phyloP scores from a whole-genome alignment of 1,140 invertebrate genomes.

The Batillaria attramentaria region DNA sequence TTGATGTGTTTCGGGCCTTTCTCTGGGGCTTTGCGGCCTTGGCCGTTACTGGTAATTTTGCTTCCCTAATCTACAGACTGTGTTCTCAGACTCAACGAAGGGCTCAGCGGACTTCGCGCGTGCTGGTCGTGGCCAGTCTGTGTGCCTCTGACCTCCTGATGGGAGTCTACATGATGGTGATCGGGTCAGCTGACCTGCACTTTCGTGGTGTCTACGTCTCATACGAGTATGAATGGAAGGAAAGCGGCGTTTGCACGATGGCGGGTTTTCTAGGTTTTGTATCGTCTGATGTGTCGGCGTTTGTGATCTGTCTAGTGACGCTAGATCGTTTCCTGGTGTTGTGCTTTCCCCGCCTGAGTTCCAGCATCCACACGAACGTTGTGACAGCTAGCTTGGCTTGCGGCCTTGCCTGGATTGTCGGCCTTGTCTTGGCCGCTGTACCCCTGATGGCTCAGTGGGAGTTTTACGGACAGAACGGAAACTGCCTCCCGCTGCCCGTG shows the following conservation, averaged over 20 bases:
- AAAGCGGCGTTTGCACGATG: constrained; percentile 46
- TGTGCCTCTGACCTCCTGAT: constrained; percentile 58
- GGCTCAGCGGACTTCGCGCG: constrained; percentile 32
- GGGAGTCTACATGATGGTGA: constrained; percentile 62
- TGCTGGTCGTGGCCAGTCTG: constrained; percentile 52
- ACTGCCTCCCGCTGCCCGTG: constrained; percentile 49
- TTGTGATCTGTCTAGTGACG: constrained; percentile 57
- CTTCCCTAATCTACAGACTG: constrained; percentile 41
- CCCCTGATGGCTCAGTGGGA: constrained; percentile 21
- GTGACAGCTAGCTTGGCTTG: constrained; percentile 6
- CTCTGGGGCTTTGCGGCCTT: constrained; percentile 44
- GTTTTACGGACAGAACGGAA: constrained; percentile 48
- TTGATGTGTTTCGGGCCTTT: constrained; percentile 36
- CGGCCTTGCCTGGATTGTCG: constrained; percentile 31
- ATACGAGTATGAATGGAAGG: constrained; percentile 51
- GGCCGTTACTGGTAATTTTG: constrained; percentile 45
- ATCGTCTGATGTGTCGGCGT: constrained; percentile 54
- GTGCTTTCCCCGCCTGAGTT: constrained; percentile 52
- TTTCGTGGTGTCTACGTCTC: constrained; percentile 55
- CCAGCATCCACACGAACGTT: constrained; percentile 25
- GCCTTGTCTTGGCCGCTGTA: constrained; percentile 29
- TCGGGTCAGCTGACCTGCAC: constrained; percentile 52
- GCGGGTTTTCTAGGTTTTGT: constrained; percentile 56
- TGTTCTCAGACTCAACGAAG: constrained; percentile 18
- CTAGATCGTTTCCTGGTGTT: constrained; percentile 55